Evolutionary conservation across 2,113 vertebrate genomes (phyloP).

Genomic region (Saimiri boliviensis): DNA sequence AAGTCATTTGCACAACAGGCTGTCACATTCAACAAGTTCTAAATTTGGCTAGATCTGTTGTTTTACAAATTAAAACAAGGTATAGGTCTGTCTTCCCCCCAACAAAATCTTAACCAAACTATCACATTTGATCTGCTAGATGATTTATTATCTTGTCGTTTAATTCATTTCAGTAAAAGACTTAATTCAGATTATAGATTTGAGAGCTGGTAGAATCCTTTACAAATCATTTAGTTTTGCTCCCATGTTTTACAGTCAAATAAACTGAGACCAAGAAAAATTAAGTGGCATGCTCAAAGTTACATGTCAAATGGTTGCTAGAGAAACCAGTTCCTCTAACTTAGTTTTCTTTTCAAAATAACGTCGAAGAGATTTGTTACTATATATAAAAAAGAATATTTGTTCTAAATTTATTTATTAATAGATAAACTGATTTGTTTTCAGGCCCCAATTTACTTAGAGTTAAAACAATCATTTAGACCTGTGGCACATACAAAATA

Average conservation of each 20-base stretch:
- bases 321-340: neutral
- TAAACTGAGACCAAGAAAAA: constrained; percentile 51
- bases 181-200: constrained; percentile 49
- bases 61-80: constrained; percentile 62
- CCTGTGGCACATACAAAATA: neutral
- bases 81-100: neutral
- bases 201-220: constrained; percentile 49
- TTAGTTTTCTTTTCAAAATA: constrained; percentile 43
- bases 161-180: constrained; percentile 55
- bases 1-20: constrained; percentile 59
- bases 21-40: constrained; percentile 65
- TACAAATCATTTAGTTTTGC: constrained; percentile 48
- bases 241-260: constrained; percentile 35
- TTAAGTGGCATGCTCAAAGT: neutral
- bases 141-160: constrained; percentile 61
- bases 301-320: neutral
- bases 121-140: constrained; percentile 55
- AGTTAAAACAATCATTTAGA: constrained; percentile 13
- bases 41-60: constrained; percentile 69
- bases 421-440: neutral
- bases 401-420: constrained; percentile 24
- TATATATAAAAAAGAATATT: neutral
- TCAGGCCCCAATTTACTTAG: constrained; percentile 1
- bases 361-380: neutral
- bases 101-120: constrained; percentile 20